Evolutionary conservation across 2,113 vertebrate genomes (phyloP).

Genomic region (Eptesicus fuscus): DNA sequence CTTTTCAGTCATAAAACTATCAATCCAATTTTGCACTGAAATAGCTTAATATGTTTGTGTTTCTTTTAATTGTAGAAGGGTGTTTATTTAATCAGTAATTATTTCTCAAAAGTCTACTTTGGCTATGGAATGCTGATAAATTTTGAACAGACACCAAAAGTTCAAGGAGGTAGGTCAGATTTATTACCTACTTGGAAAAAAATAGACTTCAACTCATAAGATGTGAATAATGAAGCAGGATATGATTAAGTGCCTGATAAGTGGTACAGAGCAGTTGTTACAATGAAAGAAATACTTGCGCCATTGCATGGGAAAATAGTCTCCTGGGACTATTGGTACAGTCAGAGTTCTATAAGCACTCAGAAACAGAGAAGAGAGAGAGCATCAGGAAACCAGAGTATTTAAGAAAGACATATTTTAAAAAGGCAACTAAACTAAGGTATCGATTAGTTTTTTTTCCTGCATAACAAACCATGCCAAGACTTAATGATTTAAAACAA

Average conservation of each 20-base stretch:
- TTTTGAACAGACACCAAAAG: neutral
- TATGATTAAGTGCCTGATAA: neutral
- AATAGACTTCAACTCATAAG: neutral
- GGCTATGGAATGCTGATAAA: neutral
- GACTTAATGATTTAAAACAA: neutral
- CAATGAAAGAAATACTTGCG: neutral
- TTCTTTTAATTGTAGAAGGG: neutral
- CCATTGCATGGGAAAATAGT: neutral
- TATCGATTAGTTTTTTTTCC: neutral
- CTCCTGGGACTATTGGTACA: neutral
- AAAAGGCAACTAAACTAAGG: neutral
- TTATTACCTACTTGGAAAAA: neutral
- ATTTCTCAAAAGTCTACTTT: neutral
- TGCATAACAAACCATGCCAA: neutral
- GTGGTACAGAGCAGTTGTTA: neutral
- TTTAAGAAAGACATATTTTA: neutral
- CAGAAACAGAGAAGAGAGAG: neutral
- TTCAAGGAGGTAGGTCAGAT: neutral
- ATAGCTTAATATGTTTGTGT: neutral
- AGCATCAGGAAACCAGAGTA: neutral
- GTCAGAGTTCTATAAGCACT: neutral
- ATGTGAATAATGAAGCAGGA: neutral
- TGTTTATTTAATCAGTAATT: neutral
- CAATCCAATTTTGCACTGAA: neutral
- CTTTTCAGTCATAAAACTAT: neutral